Evolutionary conservation across 2,888 invertebrate species (phyloP), one percentile per base, ranked within the genome.

Genomic region (Hypercompe scribonia): DNA sequence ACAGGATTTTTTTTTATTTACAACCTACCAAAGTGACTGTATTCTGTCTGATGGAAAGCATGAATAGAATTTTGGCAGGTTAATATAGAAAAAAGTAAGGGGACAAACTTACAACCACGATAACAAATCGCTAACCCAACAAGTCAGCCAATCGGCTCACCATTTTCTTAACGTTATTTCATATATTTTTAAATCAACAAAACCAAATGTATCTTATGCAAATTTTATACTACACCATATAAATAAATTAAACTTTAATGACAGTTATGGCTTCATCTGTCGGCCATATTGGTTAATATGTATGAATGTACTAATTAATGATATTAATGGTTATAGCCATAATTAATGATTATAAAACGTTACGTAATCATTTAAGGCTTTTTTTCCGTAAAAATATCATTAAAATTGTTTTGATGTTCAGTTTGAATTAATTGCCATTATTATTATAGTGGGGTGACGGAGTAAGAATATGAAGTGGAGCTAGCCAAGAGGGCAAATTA

Each of bases 221-320:
- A 68, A 73, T 68, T 68, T 68, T 50, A 65, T 36, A 36, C 34
- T 68, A 72, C 66, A 58, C 31, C n/a, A 70, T 34, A 72, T 11
- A 66, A 69, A 84, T 84, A 84, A 84, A 84, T 83, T 75, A 31
- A 65, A 31, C 58, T 54, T 50, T 73, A 76, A 75, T 69, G 83
- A 78, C 84, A 65, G 39, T 84, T 79, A 84, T 84, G 71, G 78
- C 84, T 84, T 83, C 77, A 83, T 83, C 82, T 78, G 72, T 42
- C 76, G 80, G 84, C 87, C 88, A 89, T 85, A 81, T 85, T 86
- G 84, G 65, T 80, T 86, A 81, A 83, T 83, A 86, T 87, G 77
- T 77, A 46, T 63, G 71, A 65, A 67, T 74, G 69, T 71, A 72
- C 75, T 81, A 81, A 82, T 82, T 82, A 82, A 82, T 76, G 79